A percentile compares a stretch with the other conserved stretches of the same genome.
Evolutionary conservation across 2,888 invertebrate species (phyloP).

Genomic region (Drosophila kanekoi): DNA sequence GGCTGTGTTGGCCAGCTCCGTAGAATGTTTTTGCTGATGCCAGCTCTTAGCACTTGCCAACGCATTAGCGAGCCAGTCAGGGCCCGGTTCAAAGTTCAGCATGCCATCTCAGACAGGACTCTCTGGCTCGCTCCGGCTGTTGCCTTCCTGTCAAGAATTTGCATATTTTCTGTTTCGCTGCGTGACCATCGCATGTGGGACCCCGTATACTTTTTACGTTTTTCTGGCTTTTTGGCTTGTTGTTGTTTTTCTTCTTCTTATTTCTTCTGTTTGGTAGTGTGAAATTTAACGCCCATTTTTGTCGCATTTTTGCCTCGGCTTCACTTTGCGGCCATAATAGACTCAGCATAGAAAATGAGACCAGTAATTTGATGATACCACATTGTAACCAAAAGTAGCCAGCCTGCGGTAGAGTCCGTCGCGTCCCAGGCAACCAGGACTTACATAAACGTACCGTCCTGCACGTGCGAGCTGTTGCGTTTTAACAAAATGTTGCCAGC

Average conservation of each 20-base stretch:
- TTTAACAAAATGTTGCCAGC: conserved; percentile 23
- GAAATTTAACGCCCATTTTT: conserved; percentile 76
- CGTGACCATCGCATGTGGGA: conserved; percentile 69
- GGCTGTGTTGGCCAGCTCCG: background rate
- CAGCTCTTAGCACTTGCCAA: conserved; percentile 43
- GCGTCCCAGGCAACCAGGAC: background rate
- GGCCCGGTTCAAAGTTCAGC: conserved; percentile 70
- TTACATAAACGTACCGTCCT: background rate
- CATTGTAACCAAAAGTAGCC: conserved; percentile 71
- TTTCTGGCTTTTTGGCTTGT: conserved; percentile 1
- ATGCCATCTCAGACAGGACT: conserved; percentile 46
- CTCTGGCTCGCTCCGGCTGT: conserved; percentile 34
- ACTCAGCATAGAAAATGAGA: conserved; percentile 77
- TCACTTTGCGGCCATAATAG: conserved; percentile 67
- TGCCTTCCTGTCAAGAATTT: conserved; percentile 70
- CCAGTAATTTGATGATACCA: conserved; percentile 76
- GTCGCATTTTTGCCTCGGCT: conserved; percentile 70
- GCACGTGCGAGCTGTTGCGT: conserved; percentile 22
- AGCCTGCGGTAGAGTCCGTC: conserved; percentile 55
- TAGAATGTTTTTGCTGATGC: conserved; percentile 36
- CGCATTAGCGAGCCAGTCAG: conserved; percentile 59
- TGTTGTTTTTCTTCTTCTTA: background rate
- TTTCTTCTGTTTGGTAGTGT: conserved; percentile 51
- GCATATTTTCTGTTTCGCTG: conserved; percentile 72
- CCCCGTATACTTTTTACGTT: conserved; percentile 31